Evolutionary conservation across 2,797 vertebrate genomes (phyloP), one percentile per base, ranked within the genome.

Genomic region (Sphenodon punctatus): DNA sequence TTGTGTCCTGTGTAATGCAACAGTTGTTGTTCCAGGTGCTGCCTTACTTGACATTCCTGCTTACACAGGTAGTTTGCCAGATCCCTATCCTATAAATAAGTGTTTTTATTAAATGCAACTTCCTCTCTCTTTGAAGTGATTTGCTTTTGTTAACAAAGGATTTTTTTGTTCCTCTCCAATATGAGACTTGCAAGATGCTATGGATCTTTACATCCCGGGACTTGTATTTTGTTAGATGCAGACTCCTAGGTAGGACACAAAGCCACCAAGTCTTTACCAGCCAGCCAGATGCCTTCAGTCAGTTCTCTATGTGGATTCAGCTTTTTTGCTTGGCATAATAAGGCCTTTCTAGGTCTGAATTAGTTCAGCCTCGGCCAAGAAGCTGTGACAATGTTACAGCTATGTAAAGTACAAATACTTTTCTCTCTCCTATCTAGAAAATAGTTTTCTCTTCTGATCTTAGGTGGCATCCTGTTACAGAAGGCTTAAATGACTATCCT

Each of bases 401-500:
- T 79, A 38, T 72, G 85, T 59, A 79, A 76, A 39, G 55, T 83
- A 75, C 67, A 88, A 86, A 51, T 46, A 79, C 30, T 71, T 61
- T 80, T 84, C 38, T 49, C 30, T 86, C 15, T n/a, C n/a, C 70
- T 80, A 64, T 87, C 19, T 84, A 87, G 84, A 67, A 77, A 87
- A 80, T 83, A 71, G 61, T 63, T 70, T 66, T 34, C 60, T 86
- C 78, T 84, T 86, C 85, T 88, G 88, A 90, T 81, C 3, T 1
- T 79, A 88, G 77, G 82, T 88, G 75, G 61, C 86, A 58, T 79
- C 73, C 75, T 74, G 82, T 86, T 80, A 84, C 8, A n/a, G n/a
- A n/a, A n/a, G n/a, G n/a, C n/a, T n/a, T n/a, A n/a, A n/a, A n/a
- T n/a, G n/a, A n/a, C n/a, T n/a, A n/a, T n/a, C n/a, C n/a, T n/a